Evolutionary conservation across 1,140 invertebrate species (phyloP).

Genomic region (Heliconius himera): DNA sequence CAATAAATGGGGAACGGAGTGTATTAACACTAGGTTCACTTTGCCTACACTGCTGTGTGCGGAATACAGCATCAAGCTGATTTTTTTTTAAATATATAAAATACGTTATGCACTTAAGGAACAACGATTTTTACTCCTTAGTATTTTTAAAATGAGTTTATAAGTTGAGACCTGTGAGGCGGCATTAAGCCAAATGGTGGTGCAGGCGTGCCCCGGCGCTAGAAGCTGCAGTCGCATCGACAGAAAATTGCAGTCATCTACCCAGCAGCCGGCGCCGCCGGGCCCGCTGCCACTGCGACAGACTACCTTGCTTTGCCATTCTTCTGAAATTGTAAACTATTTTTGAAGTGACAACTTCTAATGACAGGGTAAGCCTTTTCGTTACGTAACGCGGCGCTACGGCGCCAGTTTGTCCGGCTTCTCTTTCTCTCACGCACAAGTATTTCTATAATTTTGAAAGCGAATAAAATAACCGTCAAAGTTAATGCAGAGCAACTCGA

Average conservation of each 20-base stretch:
- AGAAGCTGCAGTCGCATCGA: conserved; percentile 51
- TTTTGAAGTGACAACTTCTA: neutral
- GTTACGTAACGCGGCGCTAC: no score
- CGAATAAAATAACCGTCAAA: conserved; percentile 38
- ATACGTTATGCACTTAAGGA: no score
- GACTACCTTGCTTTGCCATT: conserved; percentile 37
- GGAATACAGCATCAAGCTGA: no score
- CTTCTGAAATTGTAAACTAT: conserved; percentile 33
- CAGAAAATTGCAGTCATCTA: conserved; percentile 50
- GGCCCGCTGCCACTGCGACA: conserved; percentile 49
- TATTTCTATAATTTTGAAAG: neutral
- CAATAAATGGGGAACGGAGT: no score
- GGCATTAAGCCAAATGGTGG: conserved; percentile 64
- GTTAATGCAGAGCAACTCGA: conserved; percentile 55
- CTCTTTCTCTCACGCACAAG: no score
- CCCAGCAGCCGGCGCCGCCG: conserved; percentile 56
- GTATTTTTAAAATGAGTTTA: no score
- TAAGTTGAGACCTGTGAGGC: conserved; percentile 51
- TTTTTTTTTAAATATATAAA: no score
- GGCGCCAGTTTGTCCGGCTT: no score
- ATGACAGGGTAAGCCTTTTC: no score
- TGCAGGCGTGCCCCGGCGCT: conserved; percentile 48
- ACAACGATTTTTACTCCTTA: no score
- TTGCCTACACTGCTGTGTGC: no score
- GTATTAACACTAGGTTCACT: no score